Conservation (phyloP, 1,140 invertebrate genomes). For the Anastrepha ludens region DNA sequence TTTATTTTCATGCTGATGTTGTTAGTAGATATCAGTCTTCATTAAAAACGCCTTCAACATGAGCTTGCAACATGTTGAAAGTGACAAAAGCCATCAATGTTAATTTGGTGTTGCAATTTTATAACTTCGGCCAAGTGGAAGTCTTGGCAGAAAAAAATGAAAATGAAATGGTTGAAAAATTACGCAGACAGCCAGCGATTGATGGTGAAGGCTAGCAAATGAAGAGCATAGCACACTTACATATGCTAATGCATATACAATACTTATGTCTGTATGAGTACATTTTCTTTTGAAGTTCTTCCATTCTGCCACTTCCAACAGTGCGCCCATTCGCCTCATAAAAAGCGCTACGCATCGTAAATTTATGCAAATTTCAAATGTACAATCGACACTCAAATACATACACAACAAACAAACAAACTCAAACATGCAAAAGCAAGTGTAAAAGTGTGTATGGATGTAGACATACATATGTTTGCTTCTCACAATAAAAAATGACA, state of each 20-base stretch:
- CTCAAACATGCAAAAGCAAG: background rate
- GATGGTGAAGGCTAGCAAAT: background rate
- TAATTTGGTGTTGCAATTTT: conserved; percentile 53
- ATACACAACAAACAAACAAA: conserved; percentile 10
- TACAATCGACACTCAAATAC: background rate
- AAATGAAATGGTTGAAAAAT: background rate
- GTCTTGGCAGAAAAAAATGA: background rate
- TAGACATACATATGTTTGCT: background rate
- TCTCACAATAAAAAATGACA: conserved; percentile 35
- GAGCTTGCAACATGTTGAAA: conserved; percentile 22
- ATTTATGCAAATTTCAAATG: conserved; percentile 45
- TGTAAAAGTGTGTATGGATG: too few relatives aligned
- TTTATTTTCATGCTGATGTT: background rate
- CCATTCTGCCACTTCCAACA: background rate
- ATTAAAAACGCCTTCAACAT: conserved; percentile 29
- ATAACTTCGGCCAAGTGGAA: background rate
- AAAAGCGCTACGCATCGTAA: conserved; percentile 17
- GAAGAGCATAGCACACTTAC: background rate
- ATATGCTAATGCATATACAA: background rate
- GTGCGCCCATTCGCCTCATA: background rate
- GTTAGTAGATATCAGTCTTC: background rate
- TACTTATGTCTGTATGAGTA: background rate
- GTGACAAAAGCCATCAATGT: conserved; percentile 56
- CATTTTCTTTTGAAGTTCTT: background rate
- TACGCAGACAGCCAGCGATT: background rate